A percentile compares a stretch with the other conserved stretches of the same genome.
Conservation (phyloP, 2,888 invertebrate genomes). For the Pseudococcus jackbeardsleyi region DNA sequence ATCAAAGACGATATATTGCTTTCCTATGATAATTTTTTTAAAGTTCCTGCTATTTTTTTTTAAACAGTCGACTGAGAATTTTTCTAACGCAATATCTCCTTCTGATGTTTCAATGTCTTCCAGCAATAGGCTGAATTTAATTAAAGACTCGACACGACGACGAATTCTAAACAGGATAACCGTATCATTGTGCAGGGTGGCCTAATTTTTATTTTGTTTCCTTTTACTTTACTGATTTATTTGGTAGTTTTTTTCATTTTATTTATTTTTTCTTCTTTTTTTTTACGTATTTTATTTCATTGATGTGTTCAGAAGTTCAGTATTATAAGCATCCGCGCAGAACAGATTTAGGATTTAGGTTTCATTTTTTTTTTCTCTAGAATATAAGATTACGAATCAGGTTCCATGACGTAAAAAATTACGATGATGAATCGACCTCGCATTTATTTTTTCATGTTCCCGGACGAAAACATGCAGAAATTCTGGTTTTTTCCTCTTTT, state of each 20-base stretch:
- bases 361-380: neutral
- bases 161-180: neutral
- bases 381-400: constrained; percentile 11
- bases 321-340: constrained; percentile 41
- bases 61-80: constrained; percentile 39
- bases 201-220: constrained; percentile 20
- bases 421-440: constrained; percentile 53
- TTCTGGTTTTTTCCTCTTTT: constrained; percentile 6
- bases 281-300: constrained; percentile 6
- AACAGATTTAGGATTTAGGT: constrained; percentile 21
- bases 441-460: constrained; percentile 55
- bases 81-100: constrained; percentile 21
- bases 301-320: constrained; percentile 46
- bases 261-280: neutral
- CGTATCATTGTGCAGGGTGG: constrained; percentile 40
- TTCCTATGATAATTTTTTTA: constrained; percentile 19
- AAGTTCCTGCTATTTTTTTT: constrained; percentile 30
- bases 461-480: neutral
- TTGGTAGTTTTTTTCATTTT: constrained; percentile 17
- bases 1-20: neutral
- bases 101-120: constrained; percentile 18
- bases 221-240: constrained; percentile 19
- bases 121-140: constrained; percentile 27
- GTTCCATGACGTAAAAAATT: constrained; percentile 45
- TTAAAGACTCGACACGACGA: constrained; percentile 13